Conservation (phyloP, 1,140 invertebrate species). For the Littorina saxatilis region DNA sequence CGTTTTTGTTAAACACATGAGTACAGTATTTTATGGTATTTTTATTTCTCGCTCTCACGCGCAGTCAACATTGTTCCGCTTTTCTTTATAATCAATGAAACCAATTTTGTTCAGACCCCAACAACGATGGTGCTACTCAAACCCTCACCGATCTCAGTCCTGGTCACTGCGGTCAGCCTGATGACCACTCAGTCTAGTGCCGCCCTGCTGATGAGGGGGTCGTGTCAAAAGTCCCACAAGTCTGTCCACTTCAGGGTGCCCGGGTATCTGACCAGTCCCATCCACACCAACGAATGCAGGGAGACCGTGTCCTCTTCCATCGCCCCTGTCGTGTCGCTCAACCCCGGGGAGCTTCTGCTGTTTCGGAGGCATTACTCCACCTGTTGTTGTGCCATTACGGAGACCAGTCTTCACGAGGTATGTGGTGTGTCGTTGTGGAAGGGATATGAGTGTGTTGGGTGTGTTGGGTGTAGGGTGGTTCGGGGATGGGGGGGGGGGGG, state of each 20-base stretch:
- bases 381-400: constrained; percentile 25
- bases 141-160: too few relatives aligned
- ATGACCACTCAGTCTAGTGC: too few relatives aligned
- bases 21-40: too few relatives aligned
- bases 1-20: too few relatives aligned
- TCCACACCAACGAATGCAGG: constrained; percentile 32
- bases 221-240: constrained; percentile 25
- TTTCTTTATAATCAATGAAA: too few relatives aligned
- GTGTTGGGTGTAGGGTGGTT: not conserved
- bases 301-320: constrained; percentile 22
- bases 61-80: too few relatives aligned
- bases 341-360: constrained; percentile 7
- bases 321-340: constrained; percentile 29
- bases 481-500: not conserved
- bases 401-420: constrained; percentile 33
- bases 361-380: constrained; percentile 20
- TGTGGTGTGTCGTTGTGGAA: too few relatives aligned
- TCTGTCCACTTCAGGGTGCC: constrained; percentile 34
- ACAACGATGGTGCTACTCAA: too few relatives aligned
- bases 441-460: too few relatives aligned
- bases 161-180: too few relatives aligned
- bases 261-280: constrained; percentile 27
- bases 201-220: not conserved
- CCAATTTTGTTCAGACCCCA: too few relatives aligned
- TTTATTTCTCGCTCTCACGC: too few relatives aligned